Base-by-base conservation (phyloP, 2,888 invertebrate species). In the Physocephala rufipes region DNA sequence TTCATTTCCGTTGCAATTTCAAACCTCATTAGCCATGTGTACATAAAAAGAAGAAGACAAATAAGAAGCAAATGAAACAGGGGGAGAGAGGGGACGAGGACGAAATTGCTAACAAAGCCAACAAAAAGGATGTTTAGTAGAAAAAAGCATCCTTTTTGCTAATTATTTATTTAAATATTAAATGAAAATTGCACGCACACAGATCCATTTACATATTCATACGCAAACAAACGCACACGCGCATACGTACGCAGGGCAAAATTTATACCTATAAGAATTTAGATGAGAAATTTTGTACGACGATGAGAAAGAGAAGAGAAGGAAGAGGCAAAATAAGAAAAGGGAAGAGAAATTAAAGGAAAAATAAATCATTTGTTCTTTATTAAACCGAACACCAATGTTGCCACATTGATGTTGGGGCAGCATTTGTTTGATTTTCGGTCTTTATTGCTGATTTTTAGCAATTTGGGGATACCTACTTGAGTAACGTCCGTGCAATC, bases 111-210 rank as follows among this genome's bases (percentile, higher is more conserved):
- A 36, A 36, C 36, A 36, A 36, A 47, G 21, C 19, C 21, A 47
- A 45, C 43, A 47, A 15, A 45, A 47, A 51, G 28, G 24, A 55
- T 45, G 53, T n/a, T n/a, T n/a, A n/a, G n/a, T n/a, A 28, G 15
- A 49, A 36, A 58, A 36, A 59, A 70, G 76, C 76, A 79, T 81
- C 78, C 80, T 78, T 80, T 82, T 81, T 82, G 82, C 82, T 83
- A 83, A 83, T 83, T 83, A 83, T 83, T 83, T 83, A 83, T 82
- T 83, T 83, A 83, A 83, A 82, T 83, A 83, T 81, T 82, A 83
- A 83, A 82, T 80, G 58, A 83, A 78, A 81, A 82, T 79, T 79
- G 62, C 66, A 70, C 21, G 45, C 68, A 53, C 53, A 67, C 19
- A 76, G n/a, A n/a, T n/a, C n/a, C n/a, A n/a, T n/a, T n/a, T n/a